Conservation (phyloP, 1,140 invertebrate genomes). For the Meloidogyne chitwoodi region DNA sequence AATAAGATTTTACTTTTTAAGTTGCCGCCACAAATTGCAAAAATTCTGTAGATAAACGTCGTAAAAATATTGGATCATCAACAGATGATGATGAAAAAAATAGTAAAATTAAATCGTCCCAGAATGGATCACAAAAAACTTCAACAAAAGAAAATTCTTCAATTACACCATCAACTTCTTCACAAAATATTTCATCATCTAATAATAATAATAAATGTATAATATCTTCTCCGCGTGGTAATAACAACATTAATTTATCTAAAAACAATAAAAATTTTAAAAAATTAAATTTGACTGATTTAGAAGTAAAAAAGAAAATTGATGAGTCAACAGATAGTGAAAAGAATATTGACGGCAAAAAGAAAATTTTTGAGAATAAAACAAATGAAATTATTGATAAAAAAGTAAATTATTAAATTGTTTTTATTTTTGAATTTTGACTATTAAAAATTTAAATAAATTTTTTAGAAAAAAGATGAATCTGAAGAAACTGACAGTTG, state of each 20-base stretch:
- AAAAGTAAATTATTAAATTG: background rate
- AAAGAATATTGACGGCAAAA: background rate
- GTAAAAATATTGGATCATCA: background rate
- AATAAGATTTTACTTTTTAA: background rate
- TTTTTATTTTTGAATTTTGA: background rate
- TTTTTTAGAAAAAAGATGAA: background rate
- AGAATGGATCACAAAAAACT: background rate
- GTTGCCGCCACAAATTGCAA: background rate
- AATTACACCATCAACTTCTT: background rate
- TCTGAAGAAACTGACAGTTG: background rate
- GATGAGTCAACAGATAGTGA: background rate
- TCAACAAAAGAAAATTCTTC: background rate
- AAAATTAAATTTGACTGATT: background rate
- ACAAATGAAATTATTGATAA: background rate
- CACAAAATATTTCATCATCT: background rate
- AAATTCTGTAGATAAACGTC: background rate
- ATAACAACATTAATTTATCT: background rate
- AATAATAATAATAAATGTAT: conserved; percentile 14
- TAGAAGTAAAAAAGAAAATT: background rate
- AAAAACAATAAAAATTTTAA: background rate
- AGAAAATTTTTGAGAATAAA: background rate
- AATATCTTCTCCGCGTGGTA: background rate
- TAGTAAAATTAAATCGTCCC: background rate
- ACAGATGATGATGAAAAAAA: background rate
- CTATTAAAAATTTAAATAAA: background rate